Conservation (phyloP, 2,888 invertebrate species). For the Sarcophaga subvicina region DNA sequence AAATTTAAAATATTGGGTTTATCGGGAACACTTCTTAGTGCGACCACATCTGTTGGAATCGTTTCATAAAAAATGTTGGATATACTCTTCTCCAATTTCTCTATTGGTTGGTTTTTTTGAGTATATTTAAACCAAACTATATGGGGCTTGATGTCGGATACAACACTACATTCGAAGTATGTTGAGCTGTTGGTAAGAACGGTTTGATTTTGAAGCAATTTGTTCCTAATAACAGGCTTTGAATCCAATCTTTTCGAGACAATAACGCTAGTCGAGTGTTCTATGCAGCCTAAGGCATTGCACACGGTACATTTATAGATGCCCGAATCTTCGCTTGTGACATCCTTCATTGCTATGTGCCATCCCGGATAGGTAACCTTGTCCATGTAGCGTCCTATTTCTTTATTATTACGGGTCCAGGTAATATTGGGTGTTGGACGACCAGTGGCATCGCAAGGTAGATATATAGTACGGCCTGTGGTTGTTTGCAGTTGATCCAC, state of each 20-base stretch:
- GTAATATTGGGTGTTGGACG: too few species aligned
- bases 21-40: constrained; percentile 71
- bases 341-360: too few species aligned
- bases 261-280: constrained; percentile 86
- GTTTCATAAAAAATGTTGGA: too few species aligned
- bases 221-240: constrained; percentile 91
- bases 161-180: constrained; percentile 89
- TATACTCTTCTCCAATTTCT: constrained; percentile 71
- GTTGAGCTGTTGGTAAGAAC: constrained; percentile 88
- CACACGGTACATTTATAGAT: constrained; percentile 94
- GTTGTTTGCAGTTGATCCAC: constrained; percentile 84
- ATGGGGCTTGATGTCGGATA: constrained; percentile 92
- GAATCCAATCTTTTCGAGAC: constrained; percentile 92
- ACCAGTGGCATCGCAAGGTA: too few species aligned
- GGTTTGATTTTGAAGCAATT: constrained; percentile 91
- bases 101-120: constrained; percentile 71
- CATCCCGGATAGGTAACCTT: too few species aligned
- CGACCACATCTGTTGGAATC: constrained; percentile 64
- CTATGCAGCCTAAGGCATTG: constrained; percentile 90
- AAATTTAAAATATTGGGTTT: constrained; percentile 86
- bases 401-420: too few species aligned
- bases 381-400: too few species aligned
- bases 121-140: constrained; percentile 88
- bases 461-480: constrained; percentile 88
- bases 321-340: constrained; percentile 94